A percentile compares a stretch with the other conserved stretches of the same genome.
These are phyloP conservation scores for Salticus scenicus DNA, from an alignment of 2,888 invertebrate genomes.

Conservation along the genomic window DNA sequence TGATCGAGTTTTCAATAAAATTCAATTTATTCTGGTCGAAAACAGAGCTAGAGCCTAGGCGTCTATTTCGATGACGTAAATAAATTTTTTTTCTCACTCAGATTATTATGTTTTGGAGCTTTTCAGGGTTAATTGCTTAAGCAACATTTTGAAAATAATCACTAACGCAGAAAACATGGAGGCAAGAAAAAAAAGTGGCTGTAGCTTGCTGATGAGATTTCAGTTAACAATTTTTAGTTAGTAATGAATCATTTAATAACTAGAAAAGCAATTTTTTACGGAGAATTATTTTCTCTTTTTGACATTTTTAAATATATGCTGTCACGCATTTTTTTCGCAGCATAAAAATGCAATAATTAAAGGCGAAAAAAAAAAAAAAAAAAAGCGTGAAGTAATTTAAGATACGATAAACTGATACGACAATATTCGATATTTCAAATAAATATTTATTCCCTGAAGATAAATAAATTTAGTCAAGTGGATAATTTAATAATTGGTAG, in stretches of 20 bases:
- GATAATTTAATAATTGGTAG: no score
- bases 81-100: neutral
- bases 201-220: neutral
- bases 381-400: no score
- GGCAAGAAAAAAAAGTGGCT: neutral
- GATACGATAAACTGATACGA: no score
- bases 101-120: neutral
- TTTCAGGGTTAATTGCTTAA: neutral
- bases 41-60: neutral
- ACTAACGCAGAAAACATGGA: neutral
- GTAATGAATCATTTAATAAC: neutral
- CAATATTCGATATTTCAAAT: no score
- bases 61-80: neutral
- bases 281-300: neutral
- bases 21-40: neutral
- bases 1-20: slow-evolving; percentile 3
- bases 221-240: neutral
- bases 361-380: no score
- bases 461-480: no score
- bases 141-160: neutral
- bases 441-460: no score
- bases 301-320: neutral
- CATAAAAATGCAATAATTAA: no score
- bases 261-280: neutral
- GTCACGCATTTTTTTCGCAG: no score